phyloP scores from a whole-genome alignment of 1,140 invertebrate genomes.

The Zeugodacus cucurbitae region DNA sequence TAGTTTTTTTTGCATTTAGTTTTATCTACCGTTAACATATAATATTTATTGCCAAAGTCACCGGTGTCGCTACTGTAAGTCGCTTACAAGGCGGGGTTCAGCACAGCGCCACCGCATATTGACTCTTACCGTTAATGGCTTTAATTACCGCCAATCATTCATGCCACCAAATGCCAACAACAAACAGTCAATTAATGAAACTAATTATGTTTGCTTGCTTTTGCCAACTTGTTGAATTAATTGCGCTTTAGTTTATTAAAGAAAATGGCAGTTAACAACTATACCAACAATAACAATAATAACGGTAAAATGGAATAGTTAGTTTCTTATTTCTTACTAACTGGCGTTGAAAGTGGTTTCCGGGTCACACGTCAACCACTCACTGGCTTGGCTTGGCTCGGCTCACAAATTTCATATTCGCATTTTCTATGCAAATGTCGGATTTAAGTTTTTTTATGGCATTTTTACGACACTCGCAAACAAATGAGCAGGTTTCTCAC shows the following conservation, averaged over 20 bases:
- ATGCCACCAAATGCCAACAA: neutral
- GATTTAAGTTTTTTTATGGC: neutral
- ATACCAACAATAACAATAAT: neutral
- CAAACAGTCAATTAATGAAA: neutral
- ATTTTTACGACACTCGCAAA: neutral
- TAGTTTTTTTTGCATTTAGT: neutral
- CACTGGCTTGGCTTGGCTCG: neutral
- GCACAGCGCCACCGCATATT: neutral
- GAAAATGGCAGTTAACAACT: neutral
- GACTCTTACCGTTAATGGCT: neutral
- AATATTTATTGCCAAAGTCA: neutral
- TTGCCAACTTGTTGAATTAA: constrained; percentile 11
- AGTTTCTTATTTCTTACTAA: neutral
- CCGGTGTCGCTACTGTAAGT: neutral
- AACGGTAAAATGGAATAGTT: too few relatives aligned
- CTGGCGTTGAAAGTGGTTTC: neutral
- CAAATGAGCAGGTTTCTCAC: constrained; percentile 6
- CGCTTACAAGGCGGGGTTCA: neutral
- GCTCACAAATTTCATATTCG: neutral
- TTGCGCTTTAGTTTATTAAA: neutral
- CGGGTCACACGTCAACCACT: neutral
- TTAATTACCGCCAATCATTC: constrained; percentile 24
- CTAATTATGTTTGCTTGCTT: constrained; percentile 1
- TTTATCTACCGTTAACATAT: neutral
- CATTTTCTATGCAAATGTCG: neutral